phyloP scores from a whole-genome alignment of 2,888 invertebrate genomes.

The Erynnis tages region DNA sequence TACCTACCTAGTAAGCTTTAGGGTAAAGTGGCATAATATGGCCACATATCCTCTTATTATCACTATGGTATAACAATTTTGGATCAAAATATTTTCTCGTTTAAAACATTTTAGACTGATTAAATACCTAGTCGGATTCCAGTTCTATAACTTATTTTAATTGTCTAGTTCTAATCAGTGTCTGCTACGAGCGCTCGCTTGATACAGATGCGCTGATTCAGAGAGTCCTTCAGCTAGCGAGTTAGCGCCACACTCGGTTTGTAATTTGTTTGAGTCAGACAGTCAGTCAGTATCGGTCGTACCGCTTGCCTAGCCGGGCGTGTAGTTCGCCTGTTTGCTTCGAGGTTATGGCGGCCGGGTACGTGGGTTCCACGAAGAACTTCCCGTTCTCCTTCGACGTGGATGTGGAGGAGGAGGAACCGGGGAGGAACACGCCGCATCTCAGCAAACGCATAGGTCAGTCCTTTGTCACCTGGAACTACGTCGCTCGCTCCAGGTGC shows the following conservation, averaged over 20 bases:
- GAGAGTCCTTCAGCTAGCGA: conserved; percentile 19
- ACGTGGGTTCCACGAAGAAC: conserved; percentile 73
- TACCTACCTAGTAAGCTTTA: no score
- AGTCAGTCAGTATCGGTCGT: conserved; percentile 21
- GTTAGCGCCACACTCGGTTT: not conserved
- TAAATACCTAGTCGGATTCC: no score
- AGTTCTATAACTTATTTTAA: no score
- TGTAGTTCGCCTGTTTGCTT: conserved; percentile 18
- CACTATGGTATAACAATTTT: no score
- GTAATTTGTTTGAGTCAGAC: no score
- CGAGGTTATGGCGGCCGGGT: conserved; percentile 61
- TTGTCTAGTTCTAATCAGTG: no score
- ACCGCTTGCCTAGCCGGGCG: conserved; percentile 9
- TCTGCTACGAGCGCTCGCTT: not conserved
- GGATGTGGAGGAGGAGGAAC: conserved; percentile 66
- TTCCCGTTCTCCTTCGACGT: conserved; percentile 77
- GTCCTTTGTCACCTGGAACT: conserved; percentile 33
- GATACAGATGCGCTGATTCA: conserved; percentile 15
- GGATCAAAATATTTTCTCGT: no score
- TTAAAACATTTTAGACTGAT: no score
- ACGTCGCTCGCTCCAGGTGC: not conserved
- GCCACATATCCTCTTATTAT: no score
- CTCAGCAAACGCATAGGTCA: conserved; percentile 65
- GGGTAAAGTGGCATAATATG: no score
- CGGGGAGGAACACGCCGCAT: conserved; percentile 54